Evolutionary conservation across 2,113 vertebrate species (phyloP), one percentile per base, ranked within the genome.

Genomic region (Chaetops frenatus): DNA sequence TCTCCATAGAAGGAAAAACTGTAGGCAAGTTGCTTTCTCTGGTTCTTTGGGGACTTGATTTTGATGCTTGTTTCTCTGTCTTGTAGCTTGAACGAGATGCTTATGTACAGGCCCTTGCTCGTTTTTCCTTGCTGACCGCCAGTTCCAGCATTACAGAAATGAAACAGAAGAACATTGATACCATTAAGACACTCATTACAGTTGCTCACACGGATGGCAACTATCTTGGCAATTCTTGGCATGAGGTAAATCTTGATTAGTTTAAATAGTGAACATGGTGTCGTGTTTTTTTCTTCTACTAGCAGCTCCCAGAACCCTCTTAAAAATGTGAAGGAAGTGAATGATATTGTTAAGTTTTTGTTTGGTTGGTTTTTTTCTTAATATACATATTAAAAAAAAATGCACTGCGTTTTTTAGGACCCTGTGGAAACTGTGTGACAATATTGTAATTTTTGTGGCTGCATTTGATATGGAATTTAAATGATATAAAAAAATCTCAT

Each of bases 121-220:
- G 99, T 24, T 99, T 99, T 96, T 99, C 99, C 9, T 97, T 99
- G 95, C 97, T 99, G 95, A 99, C 99, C 0, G 99, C 99, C 95
- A 99, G 99, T 88, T 99, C 99, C 97, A 99, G 99, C 97, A 99
- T 99, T 97, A 99, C 99, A 8, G 99, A 99, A 95, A 99, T 99
- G 99, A 99, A 99, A 86, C 99, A 99, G 98, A 99, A 99, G 87
- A 99, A 99, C 97, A 99, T 99, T 1, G 99, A 99, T 97, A 99
- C 99, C 88, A 99, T 99, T 88, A 99, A 99, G 97, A 99, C 99
- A 1, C 98, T 99, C 40, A 99, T 99, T 96, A 99, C 99, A 3
- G 99, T 99, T 31, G 99, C 99, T 42, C 99, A 99, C 97, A 99
- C 99, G 0, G 99, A 99, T 20, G 99, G 99, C 77, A 99, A 99